These are phyloP conservation scores for Tonatia bakeri DNA, from an alignment of 2,113 vertebrate species.

Conservation along the genomic window DNA sequence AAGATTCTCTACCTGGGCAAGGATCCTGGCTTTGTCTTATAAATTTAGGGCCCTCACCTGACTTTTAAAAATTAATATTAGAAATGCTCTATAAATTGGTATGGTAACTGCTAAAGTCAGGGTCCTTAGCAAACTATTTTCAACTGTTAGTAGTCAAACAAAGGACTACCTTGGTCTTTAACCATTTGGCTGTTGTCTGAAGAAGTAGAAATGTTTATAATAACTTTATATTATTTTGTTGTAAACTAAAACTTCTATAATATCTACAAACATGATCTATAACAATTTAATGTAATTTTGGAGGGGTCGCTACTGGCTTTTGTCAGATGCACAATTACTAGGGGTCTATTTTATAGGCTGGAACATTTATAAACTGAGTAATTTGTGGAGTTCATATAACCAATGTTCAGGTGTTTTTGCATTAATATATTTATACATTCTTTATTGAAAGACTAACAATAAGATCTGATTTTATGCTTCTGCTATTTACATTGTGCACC, in stretches of 20 bases:
- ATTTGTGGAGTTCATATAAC: not conserved
- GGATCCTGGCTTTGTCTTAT: not conserved
- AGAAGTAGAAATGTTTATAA: not conserved
- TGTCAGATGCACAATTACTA: not conserved
- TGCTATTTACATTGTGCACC: not conserved
- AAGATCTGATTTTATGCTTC: not conserved
- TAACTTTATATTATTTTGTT: not conserved
- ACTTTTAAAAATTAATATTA: not conserved
- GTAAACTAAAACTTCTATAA: not conserved
- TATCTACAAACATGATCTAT: not conserved
- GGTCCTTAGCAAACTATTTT: not conserved
- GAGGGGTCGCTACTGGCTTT: not conserved
- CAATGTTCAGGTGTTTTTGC: not conserved
- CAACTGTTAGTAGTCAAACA: not conserved
- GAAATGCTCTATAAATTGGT: not conserved
- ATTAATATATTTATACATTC: not conserved
- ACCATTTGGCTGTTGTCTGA: not conserved
- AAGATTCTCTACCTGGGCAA: not conserved
- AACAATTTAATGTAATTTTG: not conserved
- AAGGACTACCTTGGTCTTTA: not conserved
- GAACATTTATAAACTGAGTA: not conserved
- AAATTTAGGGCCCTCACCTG: not conserved
- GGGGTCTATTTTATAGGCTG: not conserved
- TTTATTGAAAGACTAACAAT: slow-evolving; percentile 29
- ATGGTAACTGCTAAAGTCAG: not conserved